These are phyloP conservation scores for Athetis lepigone DNA, from an alignment of 2,888 invertebrate species.

Conservation along the genomic window DNA sequence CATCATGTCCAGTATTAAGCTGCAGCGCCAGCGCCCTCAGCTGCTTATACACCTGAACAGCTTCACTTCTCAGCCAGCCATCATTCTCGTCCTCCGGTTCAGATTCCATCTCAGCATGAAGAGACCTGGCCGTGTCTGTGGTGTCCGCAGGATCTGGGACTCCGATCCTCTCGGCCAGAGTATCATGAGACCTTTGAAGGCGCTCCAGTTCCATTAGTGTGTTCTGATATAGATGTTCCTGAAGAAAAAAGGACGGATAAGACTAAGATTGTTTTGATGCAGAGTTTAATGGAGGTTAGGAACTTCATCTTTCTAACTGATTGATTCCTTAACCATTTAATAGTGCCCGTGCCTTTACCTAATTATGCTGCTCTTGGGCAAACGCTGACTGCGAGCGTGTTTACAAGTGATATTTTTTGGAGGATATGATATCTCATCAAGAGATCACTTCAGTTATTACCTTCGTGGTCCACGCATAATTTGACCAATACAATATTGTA, in stretches of 20 bases:
- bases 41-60: slow-evolving; percentile 93
- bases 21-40: slow-evolving; percentile 93
- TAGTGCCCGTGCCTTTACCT: too few relatives aligned
- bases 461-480: too few relatives aligned
- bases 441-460: too few relatives aligned
- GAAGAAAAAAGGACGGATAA: slow-evolving; percentile 30
- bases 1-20: slow-evolving; percentile 94
- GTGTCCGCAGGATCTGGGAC: slow-evolving; percentile 88
- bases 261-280: not conserved
- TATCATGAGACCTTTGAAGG: slow-evolving; percentile 93
- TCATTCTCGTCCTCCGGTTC: slow-evolving; percentile 91
- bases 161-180: slow-evolving; percentile 93
- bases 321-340: too few relatives aligned
- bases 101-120: slow-evolving; percentile 97
- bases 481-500: too few relatives aligned
- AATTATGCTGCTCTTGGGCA: too few relatives aligned
- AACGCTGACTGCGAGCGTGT: too few relatives aligned
- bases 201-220: slow-evolving; percentile 93
- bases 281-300: not conserved
- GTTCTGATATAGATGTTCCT: slow-evolving; percentile 90
- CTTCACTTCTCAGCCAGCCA: slow-evolving; percentile 92
- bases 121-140: slow-evolving; percentile 91
- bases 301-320: not conserved
- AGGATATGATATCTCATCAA: too few relatives aligned
- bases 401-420: too few relatives aligned